These are phyloP conservation scores for Mobula birostris DNA, from an alignment of 2,113 vertebrate species.

Conservation along the genomic window DNA sequence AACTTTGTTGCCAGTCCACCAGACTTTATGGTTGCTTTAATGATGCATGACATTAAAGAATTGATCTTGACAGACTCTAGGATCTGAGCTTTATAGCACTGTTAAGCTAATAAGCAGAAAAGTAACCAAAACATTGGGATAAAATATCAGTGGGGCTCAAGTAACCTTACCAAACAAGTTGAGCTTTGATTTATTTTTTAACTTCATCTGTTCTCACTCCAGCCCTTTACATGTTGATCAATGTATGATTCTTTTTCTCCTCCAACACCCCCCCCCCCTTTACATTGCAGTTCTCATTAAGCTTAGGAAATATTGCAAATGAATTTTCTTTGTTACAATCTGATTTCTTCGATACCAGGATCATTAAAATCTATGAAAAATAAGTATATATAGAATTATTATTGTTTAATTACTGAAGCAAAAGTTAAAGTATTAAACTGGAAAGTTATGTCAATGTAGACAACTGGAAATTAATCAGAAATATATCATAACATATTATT, in stretches of 20 bases:
- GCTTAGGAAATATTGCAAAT: neutral
- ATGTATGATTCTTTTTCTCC: neutral
- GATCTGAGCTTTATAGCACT: neutral
- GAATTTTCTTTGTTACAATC: neutral
- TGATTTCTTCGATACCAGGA: neutral
- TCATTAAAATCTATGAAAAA: neutral
- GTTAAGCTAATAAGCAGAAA: neutral
- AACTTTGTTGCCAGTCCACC: neutral
- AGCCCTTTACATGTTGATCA: neutral
- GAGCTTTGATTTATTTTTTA: neutral
- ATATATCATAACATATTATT: neutral
- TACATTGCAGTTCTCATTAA: neutral
- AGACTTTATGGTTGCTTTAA: neutral
- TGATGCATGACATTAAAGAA: neutral
- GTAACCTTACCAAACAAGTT: neutral
- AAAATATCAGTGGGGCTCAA: neutral
- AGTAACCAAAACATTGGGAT: neutral
- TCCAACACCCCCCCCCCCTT: neutral
- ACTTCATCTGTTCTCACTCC: neutral
- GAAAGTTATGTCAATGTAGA: neutral
- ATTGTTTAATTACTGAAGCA: neutral
- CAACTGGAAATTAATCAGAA: neutral
- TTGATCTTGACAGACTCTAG: neutral
- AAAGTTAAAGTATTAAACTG: neutral
- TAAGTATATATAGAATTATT: neutral